phyloP scores from a whole-genome alignment of 2,113 vertebrate genomes.

The Taxidea taxus region DNA sequence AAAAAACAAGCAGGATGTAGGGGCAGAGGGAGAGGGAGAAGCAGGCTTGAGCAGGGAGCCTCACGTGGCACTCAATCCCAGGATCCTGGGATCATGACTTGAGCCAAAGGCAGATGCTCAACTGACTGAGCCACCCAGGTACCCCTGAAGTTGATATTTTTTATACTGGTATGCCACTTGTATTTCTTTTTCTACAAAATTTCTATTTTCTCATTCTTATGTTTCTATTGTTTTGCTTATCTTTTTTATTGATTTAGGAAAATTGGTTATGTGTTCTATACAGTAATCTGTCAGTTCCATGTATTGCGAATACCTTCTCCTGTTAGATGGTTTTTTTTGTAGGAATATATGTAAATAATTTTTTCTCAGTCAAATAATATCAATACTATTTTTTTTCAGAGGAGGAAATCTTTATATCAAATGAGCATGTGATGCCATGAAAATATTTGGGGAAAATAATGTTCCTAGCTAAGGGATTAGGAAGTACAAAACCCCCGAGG shows the following conservation, averaged over 20 bases:
- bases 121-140: neutral
- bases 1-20: too few relatives aligned
- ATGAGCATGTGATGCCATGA: neutral
- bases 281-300: neutral
- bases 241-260: neutral
- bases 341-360: neutral
- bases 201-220: neutral
- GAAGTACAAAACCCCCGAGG: neutral
- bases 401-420: neutral
- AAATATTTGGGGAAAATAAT: neutral
- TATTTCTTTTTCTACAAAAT: neutral
- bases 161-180: too few relatives aligned
- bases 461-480: neutral
- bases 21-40: neutral
- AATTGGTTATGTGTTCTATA: neutral
- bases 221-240: neutral
- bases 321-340: neutral
- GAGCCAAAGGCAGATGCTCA: neutral
- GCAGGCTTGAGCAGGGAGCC: neutral
- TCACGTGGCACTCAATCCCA: neutral
- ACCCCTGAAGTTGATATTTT: neutral
- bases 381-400: neutral
- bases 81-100: neutral
- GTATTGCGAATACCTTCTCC: neutral
- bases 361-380: neutral